These are phyloP conservation scores for Ernsta delagoae DNA, from an alignment of 2,888 invertebrate genomes.

Conservation along the genomic window DNA sequence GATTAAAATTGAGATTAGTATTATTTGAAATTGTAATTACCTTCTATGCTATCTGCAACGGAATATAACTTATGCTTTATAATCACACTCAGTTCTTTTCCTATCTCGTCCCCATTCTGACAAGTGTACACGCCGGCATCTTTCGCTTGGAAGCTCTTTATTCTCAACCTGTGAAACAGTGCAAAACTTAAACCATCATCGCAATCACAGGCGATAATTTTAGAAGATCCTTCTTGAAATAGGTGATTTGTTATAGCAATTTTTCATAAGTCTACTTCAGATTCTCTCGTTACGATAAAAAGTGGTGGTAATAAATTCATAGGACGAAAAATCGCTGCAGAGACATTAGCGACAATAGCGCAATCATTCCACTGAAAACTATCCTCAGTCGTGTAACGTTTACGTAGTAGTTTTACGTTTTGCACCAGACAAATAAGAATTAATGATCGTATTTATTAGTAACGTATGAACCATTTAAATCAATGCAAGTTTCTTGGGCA, in stretches of 20 bases:
- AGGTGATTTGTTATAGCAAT: conserved; percentile 4
- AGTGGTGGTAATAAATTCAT: not conserved
- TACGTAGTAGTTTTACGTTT: conserved; percentile 14
- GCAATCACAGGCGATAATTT: not conserved
- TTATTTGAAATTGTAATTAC: conserved; percentile 47
- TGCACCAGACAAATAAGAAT: conserved; percentile 25
- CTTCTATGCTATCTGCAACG: conserved; percentile 57
- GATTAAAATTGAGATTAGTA: too few relatives aligned
- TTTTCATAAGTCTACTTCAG: not conserved
- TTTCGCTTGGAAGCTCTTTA: conserved; percentile 72
- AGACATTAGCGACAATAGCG: not conserved
- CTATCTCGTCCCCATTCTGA: conserved; percentile 59
- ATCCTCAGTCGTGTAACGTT: conserved; percentile 1
- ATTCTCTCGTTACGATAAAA: not conserved
- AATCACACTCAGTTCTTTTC: conserved; percentile 60
- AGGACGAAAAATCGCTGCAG: conserved; percentile 1
- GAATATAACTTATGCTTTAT: conserved; percentile 57
- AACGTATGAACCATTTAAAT: conserved; percentile 12
- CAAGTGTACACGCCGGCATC: conserved; percentile 80
- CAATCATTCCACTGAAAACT: conserved; percentile 21
- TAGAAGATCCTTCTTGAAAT: not conserved
- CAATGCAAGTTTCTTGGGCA: conserved; percentile 32
- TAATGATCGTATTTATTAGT: conserved; percentile 24
- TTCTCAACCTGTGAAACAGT: conserved; percentile 68
- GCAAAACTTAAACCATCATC: not conserved